Evolutionary conservation across 1,140 invertebrate genomes (phyloP), one percentile per base, ranked within the genome.

Genomic region (Caerostris extrusa): DNA sequence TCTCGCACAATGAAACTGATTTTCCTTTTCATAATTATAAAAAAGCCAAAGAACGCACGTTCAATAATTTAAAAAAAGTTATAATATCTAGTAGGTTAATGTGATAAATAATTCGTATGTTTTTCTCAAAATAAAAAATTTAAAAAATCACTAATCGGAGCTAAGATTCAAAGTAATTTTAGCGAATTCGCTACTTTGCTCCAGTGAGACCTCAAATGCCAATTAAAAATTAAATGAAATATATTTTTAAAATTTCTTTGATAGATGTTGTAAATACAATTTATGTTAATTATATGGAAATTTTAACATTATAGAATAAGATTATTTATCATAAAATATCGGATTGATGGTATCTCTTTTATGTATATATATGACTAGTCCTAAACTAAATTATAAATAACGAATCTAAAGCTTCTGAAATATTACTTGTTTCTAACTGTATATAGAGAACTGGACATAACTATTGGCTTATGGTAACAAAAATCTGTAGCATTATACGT

Each of bases 131-230:
- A 77, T 34, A 7, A 5, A 50, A 50, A 77, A 34, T 50, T 10
- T 12, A 77, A 67, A 77, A 3, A 53, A 53, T 53, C 34, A 12
- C 71, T 12, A 77, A 50, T 12, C 53, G 71, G 50, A 77, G 34
- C 71, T 53, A 12, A 77, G 71, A 77, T 77, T 77, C 71, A 77
- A 77, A 77, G 71, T 77, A 77, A 77, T 12, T 77, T 12, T 10
- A 77, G 8, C 8, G 14, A 50, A 50, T 53, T 77, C 17, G 4
- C 17, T 7, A 1, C 34, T 77, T 77, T 77, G 34, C 71, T 53
- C 71, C 34, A 77, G 34, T 53, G 5, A 53, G 34, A 12, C 53
- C 19, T 50, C 7, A 77, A 77, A 53, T 12, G 50, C 71, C 71
- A 77, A 77, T 71, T 71, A 71, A 8, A 77, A 53, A 77, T 8